Evolutionary conservation across 2,797 vertebrate genomes (phyloP), one percentile per base, ranked within the genome.

Genomic region (Distichodus sexfasciatus): DNA sequence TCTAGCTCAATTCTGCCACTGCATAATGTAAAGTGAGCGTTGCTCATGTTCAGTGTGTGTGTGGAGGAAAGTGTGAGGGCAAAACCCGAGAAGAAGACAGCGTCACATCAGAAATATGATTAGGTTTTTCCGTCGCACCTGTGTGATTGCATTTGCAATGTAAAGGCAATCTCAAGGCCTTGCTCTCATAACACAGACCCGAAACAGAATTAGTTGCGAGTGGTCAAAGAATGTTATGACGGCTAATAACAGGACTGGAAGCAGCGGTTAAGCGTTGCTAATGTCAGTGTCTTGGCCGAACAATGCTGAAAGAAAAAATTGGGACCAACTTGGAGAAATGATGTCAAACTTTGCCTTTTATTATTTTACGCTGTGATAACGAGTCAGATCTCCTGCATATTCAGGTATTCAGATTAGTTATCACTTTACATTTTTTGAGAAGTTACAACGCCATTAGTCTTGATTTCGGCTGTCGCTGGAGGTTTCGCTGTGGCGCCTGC

Each of bases 61-160:
- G n/a, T n/a, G n/a, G n/a, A n/a, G n/a, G n/a, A n/a, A 46, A 46
- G 19, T 23, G 24, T 23, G 26, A 51, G n/a, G 33, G 17, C 15
- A 35, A 62, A 33, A 63, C 66, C 60, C 64, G 50, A 65, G 63
- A 54, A 66, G 66, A 79, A 66, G 65, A 72, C 69, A 74, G 55
- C 73, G 66, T 68, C 63, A 66, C 9, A 17, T 48, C 23, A 69
- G 60, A 59, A 70, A 78, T n/a, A 74, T 47, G 53, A 72, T 51
- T 75, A 61, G 23, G 68, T 80, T 76, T 83, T 86, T 79, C 76
- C 54, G n/a, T n/a, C 73, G 81, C 66, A 79, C 82, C 82, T 76
- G 84, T 85, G 77, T 87, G 82, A 88, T 90, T 88, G 82, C 84
- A 87, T 88, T 87, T 87, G 85, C 85, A 85, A 86, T 89, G 84